Evolutionary conservation across 2,797 vertebrate genomes (phyloP).

Genomic region (Parotocinclus haroldoi): DNA sequence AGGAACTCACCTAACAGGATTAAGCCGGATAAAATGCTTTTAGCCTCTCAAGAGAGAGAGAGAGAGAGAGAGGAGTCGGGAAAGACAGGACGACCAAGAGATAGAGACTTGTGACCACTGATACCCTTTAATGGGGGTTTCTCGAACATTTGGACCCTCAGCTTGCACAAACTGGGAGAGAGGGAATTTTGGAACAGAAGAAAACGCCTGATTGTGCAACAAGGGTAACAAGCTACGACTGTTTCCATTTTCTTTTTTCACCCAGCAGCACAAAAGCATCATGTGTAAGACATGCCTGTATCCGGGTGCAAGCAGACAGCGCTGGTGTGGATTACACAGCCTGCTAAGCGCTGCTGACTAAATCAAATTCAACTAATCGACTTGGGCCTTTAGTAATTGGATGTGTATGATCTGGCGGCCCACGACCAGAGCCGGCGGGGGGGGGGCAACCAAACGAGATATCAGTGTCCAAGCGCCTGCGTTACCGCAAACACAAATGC

Average conservation of each 20-base stretch:
- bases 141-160: not conserved
- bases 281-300: slow-evolving; percentile 18
- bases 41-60: slow-evolving; percentile 26
- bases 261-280: slow-evolving; percentile 5
- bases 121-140: not conserved
- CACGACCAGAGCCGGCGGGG: slow-evolving; percentile 53
- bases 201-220: not conserved
- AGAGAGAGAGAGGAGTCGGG: slow-evolving; percentile 5
- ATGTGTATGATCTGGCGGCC: slow-evolving; percentile 68
- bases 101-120: not conserved
- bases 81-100: slow-evolving; percentile 8
- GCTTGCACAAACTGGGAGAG: too few species aligned
- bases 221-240: not conserved
- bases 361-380: slow-evolving; percentile 69
- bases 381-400: slow-evolving; percentile 70
- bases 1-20: slow-evolving; percentile 42
- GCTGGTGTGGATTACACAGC: slow-evolving; percentile 59
- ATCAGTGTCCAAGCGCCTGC: too few species aligned
- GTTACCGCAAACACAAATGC: too few species aligned
- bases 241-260: not conserved
- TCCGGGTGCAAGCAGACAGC: slow-evolving; percentile 13
- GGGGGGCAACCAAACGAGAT: slow-evolving; percentile 20
- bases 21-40: slow-evolving; percentile 34
- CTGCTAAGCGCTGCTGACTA: slow-evolving; percentile 65
- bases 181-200: not conserved